These are phyloP conservation scores for Drosophila kurseongensis DNA, from an alignment of 1,140 invertebrate species.

Conservation along the genomic window DNA sequence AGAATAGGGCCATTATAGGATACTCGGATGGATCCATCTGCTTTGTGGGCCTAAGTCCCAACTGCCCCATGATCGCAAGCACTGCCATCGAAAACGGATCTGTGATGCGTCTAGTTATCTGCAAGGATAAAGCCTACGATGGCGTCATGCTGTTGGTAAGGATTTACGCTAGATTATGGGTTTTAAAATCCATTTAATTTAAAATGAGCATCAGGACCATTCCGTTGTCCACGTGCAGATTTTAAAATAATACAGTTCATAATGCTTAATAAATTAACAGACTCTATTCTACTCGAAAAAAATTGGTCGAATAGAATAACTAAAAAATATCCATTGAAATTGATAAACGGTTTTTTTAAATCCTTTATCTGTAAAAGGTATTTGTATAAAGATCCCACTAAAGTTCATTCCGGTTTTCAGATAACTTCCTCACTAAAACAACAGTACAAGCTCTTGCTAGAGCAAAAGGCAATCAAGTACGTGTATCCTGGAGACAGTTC, in stretches of 20 bases:
- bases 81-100: conserved; percentile 87
- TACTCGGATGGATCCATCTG: conserved; percentile 90
- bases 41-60: conserved; percentile 89
- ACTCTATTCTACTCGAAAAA: no score
- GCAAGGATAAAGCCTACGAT: conserved; percentile 89
- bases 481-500: conserved; percentile 86
- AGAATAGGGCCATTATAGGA: conserved; percentile 88
- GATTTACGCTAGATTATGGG: neutral
- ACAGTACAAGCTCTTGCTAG: conserved; percentile 88
- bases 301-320: no score
- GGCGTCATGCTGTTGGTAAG: conserved; percentile 88
- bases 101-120: conserved; percentile 87
- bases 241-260: no score
- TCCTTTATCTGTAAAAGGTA: no score
- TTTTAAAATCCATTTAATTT: neutral
- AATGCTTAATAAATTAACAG: no score
- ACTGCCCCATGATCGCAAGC: conserved; percentile 88
- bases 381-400: no score
- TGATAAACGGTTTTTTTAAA: no score
- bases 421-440: conserved; percentile 88
- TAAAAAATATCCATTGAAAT: no score
- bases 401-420: conserved; percentile 74
- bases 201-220: no score
- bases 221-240: no score
- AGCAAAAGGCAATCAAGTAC: conserved; percentile 87